A percentile compares a stretch with the other conserved stretches of the same genome.
These are phyloP conservation scores for Cosmopolites sordidus DNA, from an alignment of 2,888 invertebrate species.

Conservation along the genomic window DNA sequence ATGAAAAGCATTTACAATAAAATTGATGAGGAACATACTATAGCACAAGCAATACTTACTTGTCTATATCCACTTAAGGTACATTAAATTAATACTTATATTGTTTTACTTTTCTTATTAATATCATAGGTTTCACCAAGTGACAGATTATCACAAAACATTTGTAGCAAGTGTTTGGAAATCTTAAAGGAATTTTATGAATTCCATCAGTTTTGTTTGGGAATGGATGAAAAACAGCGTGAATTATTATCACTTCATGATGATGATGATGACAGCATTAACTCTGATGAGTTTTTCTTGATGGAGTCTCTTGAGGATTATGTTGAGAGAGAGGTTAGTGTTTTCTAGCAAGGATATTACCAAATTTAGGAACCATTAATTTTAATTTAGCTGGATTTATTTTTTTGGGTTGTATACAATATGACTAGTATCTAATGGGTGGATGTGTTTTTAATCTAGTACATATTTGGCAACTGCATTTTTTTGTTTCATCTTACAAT, in stretches of 20 bases:
- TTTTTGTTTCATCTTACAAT: too few species aligned
- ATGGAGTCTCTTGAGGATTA: constrained; percentile 7
- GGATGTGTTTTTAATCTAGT: too few species aligned
- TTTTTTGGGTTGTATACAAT: too few species aligned
- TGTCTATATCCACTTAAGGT: constrained; percentile 22
- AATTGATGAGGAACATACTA: constrained; percentile 15
- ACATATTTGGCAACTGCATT: too few species aligned
- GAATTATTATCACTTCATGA: constrained; percentile 3
- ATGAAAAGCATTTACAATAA: constrained; percentile 14
- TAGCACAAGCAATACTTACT: constrained; percentile 16
- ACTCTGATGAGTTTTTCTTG: neutral
- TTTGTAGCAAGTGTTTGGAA: constrained; percentile 38
- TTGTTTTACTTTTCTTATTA: too few species aligned
- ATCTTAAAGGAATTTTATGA: constrained; percentile 35
- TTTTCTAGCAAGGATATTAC: too few species aligned
- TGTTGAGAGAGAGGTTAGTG: constrained; percentile 10
- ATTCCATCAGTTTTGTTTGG: constrained; percentile 38
- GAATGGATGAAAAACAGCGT: constrained; percentile 32
- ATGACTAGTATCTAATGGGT: too few species aligned
- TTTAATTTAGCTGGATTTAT: too few species aligned
- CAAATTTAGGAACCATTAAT: too few species aligned
- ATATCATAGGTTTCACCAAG: constrained; percentile 31
- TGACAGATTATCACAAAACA: constrained; percentile 38
- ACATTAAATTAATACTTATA: too few species aligned
- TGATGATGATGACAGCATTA: neutral